Conservation (phyloP, 2,113 vertebrate genomes). For the Puma concolor region DNA sequence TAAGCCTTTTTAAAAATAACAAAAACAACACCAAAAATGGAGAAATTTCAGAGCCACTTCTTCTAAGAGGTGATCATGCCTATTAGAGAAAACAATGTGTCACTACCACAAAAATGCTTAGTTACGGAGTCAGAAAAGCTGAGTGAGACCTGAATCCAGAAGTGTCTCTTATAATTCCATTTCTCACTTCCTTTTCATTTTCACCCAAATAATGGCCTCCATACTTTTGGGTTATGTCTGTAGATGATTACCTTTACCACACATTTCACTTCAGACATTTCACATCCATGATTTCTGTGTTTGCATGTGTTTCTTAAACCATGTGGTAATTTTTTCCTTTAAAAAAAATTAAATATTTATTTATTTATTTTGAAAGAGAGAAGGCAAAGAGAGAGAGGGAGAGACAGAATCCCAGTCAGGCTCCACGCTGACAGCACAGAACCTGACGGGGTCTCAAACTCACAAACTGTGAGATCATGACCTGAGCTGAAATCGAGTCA, state of each 20-base stretch:
- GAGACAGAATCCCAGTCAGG: too few species aligned
- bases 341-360: too few species aligned
- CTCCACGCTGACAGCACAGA: too few species aligned
- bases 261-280: not conserved
- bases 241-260: not conserved
- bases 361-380: too few species aligned
- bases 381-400: too few species aligned
- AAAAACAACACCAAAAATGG: not conserved
- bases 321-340: not conserved
- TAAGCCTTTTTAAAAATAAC: not conserved
- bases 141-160: not conserved
- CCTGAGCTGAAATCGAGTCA: too few species aligned
- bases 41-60: not conserved
- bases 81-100: not conserved
- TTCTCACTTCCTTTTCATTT: not conserved
- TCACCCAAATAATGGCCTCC: not conserved
- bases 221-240: not conserved
- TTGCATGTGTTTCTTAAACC: not conserved
- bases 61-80: not conserved
- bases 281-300: not conserved
- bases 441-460: too few species aligned
- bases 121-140: not conserved
- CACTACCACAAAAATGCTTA: not conserved
- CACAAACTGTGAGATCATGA: too few species aligned
- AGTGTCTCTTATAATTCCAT: not conserved